Conservation (phyloP, 2,797 vertebrate species). For the Stomatorhinus walkeri region DNA sequence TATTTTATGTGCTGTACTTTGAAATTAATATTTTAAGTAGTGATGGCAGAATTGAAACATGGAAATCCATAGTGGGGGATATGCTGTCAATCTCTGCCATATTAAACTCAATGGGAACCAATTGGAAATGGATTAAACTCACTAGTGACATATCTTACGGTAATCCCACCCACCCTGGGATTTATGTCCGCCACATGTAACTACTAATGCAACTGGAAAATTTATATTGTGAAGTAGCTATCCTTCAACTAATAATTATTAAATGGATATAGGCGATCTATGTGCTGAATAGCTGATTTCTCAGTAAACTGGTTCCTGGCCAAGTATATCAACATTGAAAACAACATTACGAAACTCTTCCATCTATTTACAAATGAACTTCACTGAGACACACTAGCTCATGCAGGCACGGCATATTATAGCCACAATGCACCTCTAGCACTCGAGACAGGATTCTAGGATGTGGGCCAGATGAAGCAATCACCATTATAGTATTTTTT, state of each 20-base stretch:
- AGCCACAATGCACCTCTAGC: not conserved
- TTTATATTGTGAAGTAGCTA: not conserved
- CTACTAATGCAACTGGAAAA: not conserved
- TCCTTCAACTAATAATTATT: not conserved
- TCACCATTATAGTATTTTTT: constrained; percentile 1
- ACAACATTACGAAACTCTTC: not conserved
- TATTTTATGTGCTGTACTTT: constrained; percentile 2
- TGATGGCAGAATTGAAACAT: constrained; percentile 4
- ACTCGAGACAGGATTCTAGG: not conserved
- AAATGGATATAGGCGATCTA: not conserved
- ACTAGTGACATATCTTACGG: not conserved
- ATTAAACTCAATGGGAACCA: not conserved
- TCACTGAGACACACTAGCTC: not conserved
- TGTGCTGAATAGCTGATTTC: not conserved
- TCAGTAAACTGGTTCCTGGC: not conserved
- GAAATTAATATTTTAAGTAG: constrained; percentile 3
- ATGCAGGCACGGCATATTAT: not conserved
- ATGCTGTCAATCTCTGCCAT: not conserved
- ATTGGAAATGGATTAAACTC: not conserved
- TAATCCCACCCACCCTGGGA: not conserved
- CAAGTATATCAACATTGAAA: not conserved
- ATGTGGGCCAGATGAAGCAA: not conserved
- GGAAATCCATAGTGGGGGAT: not conserved
- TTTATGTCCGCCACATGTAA: not conserved
- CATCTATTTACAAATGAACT: not conserved